phyloP scores from a whole-genome alignment of 2,113 vertebrate species.

The Carassius carassius region DNA sequence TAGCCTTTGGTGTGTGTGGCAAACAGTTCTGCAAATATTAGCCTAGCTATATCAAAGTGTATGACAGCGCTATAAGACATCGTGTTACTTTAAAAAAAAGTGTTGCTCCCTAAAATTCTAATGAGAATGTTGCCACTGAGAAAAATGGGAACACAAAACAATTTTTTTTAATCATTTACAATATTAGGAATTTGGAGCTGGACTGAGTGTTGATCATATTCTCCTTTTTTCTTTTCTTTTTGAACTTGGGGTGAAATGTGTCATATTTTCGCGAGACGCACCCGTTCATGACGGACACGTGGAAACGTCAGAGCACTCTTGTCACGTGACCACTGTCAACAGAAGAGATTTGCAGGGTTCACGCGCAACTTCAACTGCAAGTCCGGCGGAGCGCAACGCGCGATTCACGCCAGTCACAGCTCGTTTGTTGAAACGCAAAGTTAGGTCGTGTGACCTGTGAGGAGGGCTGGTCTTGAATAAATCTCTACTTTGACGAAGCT shows the following conservation, averaged over 20 bases:
- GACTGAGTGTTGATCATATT: no score
- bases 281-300: neutral
- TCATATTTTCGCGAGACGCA: neutral
- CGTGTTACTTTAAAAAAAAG: no score
- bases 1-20: neutral
- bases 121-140: no score
- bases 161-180: no score
- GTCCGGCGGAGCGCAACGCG: no score
- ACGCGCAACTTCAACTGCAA: neutral
- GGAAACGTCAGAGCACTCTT: constrained; percentile 13
- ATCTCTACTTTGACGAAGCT: neutral
- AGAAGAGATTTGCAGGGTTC: neutral
- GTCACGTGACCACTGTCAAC: constrained; percentile 24
- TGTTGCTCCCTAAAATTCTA: neutral
- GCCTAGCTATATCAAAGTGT: neutral
- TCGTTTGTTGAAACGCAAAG: constrained; percentile 6
- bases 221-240: neutral
- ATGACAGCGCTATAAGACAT: no score
- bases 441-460: neutral
- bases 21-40: neutral
- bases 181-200: no score
- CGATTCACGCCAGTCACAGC: neutral
- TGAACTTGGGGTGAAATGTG: neutral
- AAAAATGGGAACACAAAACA: neutral
- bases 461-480: neutral